Percentiles rank a stretch among this genome's conserved stretches.
These are phyloP conservation scores for Apamea monoglypha DNA, from an alignment of 2,888 invertebrate species.

Conservation along the genomic window DNA sequence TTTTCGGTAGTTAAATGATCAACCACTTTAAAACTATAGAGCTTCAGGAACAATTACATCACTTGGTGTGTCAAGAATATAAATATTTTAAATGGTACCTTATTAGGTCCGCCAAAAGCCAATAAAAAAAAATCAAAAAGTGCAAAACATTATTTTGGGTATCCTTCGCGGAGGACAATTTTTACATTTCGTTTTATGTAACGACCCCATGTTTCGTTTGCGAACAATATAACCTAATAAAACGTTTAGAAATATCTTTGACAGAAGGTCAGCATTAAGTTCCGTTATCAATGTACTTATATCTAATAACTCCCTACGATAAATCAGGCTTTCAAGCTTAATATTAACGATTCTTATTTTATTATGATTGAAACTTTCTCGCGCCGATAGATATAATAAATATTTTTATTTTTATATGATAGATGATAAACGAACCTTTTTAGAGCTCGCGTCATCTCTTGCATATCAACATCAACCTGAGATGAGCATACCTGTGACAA, in stretches of 20 bases:
- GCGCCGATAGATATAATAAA: slow-evolving; percentile 34
- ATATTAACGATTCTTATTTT: slow-evolving; percentile 3
- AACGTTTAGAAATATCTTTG: not conserved
- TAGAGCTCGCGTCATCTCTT: slow-evolving; percentile 37
- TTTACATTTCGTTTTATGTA: not conserved
- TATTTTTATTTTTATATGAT: slow-evolving; percentile 32
- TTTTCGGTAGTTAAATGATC: not conserved
- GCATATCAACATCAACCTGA: slow-evolving; percentile 41
- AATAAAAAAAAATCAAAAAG: not conserved
- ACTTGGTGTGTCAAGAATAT: not conserved
- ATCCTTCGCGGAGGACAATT: not conserved
- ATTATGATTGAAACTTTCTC: slow-evolving; percentile 15
- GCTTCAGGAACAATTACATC: not conserved
- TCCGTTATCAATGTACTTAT: not conserved
- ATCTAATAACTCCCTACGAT: not conserved
- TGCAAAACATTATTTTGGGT: not conserved
- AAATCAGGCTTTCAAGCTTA: slow-evolving; percentile 6
- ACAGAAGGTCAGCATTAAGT: not conserved
- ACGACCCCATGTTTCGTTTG: not conserved
- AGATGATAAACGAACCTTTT: slow-evolving; percentile 30
- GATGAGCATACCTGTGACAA: slow-evolving; percentile 42
- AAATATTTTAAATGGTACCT: not conserved
- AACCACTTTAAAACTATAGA: not conserved
- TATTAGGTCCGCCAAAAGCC: not conserved
- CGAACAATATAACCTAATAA: not conserved